Base-by-base conservation (phyloP, 2,888 invertebrate species). In the Volucella bombylans region DNA sequence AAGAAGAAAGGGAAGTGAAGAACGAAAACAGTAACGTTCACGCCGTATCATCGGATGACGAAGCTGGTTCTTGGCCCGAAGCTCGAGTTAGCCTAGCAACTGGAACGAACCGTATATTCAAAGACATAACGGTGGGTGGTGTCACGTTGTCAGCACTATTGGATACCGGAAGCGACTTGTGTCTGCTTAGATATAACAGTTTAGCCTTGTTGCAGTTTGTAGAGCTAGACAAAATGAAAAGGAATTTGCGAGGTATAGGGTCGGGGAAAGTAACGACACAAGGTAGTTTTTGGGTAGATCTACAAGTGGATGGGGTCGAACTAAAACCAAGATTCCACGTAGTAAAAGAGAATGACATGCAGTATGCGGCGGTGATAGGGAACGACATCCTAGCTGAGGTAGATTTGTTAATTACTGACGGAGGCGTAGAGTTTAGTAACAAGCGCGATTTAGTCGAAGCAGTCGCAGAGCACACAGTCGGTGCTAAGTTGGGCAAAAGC, bases 11-110 rank as follows among this genome's bases (percentile, higher is more conserved):
- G 41, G 50, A 50, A 15, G 15, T 18, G 18, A 18, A 18, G 18
- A 23, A 23, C 18, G 54, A 54, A 11, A 31, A 54, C 31, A 31
- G 54, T 12, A 31, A 54, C 11, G 31, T 9, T 12, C 23, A 54
- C 15, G 2, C 54, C 31, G 54, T 31, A 54, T 31, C 54, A 54
- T 23, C 31, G 54, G 12, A 31, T 23, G 54, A 54, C 31, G 23
- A 54, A 54, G 52, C 52, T 52, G n/a, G 11, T 52, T 52, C 52
- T 52, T 52, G 23, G 52, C 52, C 52, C 10, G 52, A 52, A 52
- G 52, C 52, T 23, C 23, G 23, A 52, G 23, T 52, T 1, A 18
- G 18, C 18, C 18, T 18, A 18, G 18, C 18, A 23, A 23, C 2
- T 23, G 2, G 18, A 23, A 23, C 18, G 18, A 23, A 23, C 18